Percentiles rank a stretch among this genome's conserved stretches.
Conservation (phyloP, 1,140 invertebrate species). For the Drosophila paulistorum region DNA sequence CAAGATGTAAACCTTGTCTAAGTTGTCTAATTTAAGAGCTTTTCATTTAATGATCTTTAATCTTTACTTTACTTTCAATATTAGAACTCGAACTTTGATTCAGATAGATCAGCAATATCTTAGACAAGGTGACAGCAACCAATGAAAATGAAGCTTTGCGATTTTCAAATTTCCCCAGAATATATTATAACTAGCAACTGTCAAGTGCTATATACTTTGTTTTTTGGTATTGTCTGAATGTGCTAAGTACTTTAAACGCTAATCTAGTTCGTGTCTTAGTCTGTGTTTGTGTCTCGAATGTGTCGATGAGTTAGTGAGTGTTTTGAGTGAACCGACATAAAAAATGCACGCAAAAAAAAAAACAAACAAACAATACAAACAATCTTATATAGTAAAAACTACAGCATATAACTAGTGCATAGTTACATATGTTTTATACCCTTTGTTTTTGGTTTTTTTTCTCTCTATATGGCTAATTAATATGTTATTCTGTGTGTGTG, state of each 20-base stretch:
- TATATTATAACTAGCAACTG: constrained; percentile 45
- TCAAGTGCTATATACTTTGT: constrained; percentile 42
- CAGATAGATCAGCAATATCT: background rate
- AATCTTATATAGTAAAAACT: constrained; percentile 49
- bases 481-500: constrained; percentile 69
- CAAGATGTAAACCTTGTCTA: background rate
- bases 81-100: background rate
- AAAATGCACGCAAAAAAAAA: constrained; percentile 26
- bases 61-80: too few relatives aligned
- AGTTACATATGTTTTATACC: constrained; percentile 40
- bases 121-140: background rate
- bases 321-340: constrained; percentile 28
- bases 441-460: constrained; percentile 11
- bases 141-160: background rate
- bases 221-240: constrained; percentile 74
- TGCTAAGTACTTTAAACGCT: constrained; percentile 74
- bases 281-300: constrained; percentile 12
- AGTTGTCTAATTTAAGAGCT: background rate
- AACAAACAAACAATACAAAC: constrained; percentile 18
- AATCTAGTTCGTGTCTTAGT: constrained; percentile 57
- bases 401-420: constrained; percentile 64
- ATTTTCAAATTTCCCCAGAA: background rate
- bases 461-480: constrained; percentile 60
- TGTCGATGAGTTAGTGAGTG: constrained; percentile 27
- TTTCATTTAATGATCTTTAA: too few relatives aligned